Base-by-base conservation (phyloP, 2,797 vertebrate genomes). In the Fistularia commersonii region DNA sequence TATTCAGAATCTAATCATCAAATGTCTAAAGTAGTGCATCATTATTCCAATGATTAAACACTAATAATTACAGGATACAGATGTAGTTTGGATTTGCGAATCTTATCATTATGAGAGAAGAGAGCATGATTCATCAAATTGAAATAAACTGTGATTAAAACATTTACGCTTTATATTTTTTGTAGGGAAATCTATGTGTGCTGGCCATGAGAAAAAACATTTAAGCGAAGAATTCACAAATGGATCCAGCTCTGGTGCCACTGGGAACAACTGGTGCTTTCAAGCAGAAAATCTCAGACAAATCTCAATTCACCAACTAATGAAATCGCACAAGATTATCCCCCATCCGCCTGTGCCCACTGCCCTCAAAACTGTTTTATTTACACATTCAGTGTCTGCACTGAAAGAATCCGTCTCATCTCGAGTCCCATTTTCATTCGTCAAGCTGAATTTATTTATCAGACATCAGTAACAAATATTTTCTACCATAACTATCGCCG, bases 251-350 rank as follows among this genome's bases (percentile, higher is more conserved):
- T 75, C 63, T 49, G 69, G 69, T 77, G 74, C 81, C 81, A 69
- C 59, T 82, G 81, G 61, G 59, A 79, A 69, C 72, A 84, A 56
- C 32, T 67, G 57, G 62, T 69, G 82, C 81, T 82, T 72, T 77
- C 66, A 81, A 64, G 72, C 69, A 75, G 44, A 73, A 88, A 86
- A 79, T 83, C 79, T 90, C 76, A 86, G 84, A 83, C 70, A 72
- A 89, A 87, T 51, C 76, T 81, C 76, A 82, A 81, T 87, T 65
- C 80, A 84, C 74, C 74, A 80, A 61, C 82, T 79, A 85, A 89
- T 71, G 73, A 87, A 89, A 82, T 59, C 69, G 74, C 51, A 80
- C 72, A 48, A 87, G 69, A 81, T 68, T 63, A 80, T 57, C 67
- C 49, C 57, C 65, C 41, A 72, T 83, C 60, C 34, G 66, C 63